Conservation (phyloP, 2,113 vertebrate genomes). For the Chaenocephalus aceratus region DNA sequence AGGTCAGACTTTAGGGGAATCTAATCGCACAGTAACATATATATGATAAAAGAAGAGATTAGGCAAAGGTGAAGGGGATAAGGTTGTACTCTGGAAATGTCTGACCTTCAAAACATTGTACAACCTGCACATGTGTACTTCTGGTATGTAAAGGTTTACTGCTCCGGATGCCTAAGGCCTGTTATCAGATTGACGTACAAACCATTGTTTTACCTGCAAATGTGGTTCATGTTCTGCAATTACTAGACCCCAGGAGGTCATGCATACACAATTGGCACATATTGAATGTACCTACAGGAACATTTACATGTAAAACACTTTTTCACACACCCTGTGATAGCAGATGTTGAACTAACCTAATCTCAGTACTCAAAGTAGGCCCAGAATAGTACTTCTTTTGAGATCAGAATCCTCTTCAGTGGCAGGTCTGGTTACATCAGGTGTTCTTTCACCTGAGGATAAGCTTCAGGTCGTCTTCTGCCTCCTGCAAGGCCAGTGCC, state of each 20-base stretch:
- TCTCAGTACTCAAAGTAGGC: conserved; percentile 4
- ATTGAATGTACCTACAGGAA: neutral
- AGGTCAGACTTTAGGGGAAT: neutral
- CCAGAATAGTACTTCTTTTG: conserved; percentile 4
- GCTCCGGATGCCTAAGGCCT: neutral
- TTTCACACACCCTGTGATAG: neutral
- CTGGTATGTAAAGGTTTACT: neutral
- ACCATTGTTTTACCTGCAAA: conserved; percentile 14
- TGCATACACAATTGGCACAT: neutral
- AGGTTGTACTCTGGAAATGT: neutral
- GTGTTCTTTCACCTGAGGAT: conserved; percentile 34
- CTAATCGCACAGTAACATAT: neutral
- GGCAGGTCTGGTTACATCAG: conserved; percentile 48
- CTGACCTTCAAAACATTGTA: neutral
- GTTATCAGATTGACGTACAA: conserved; percentile 34
- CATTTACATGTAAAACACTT: neutral
- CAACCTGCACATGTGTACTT: neutral
- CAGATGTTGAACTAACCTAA: conserved; percentile 1
- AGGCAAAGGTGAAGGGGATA: conserved; percentile 12
- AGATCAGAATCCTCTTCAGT: conserved; percentile 34
- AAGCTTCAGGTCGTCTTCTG: conserved; percentile 47
- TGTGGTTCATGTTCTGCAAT: conserved; percentile 16
- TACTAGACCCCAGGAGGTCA: neutral
- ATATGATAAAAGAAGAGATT: neutral
- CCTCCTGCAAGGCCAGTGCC: conserved; percentile 24